Percentiles rank a stretch among this genome's conserved stretches.
These are phyloP conservation scores for Tinea semifulvella DNA, from an alignment of 2,888 invertebrate genomes.

Conservation along the genomic window DNA sequence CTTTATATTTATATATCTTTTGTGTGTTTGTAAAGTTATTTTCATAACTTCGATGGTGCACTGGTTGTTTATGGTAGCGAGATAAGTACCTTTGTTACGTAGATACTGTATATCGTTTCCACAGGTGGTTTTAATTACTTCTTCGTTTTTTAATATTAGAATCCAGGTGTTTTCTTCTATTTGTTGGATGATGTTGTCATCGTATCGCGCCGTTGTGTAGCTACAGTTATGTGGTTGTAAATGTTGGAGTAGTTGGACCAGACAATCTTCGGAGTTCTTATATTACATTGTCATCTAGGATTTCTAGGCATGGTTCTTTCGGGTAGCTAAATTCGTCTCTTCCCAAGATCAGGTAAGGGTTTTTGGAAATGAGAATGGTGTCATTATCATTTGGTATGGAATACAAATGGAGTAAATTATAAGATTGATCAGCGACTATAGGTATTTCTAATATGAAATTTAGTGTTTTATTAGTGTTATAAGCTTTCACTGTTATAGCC, in stretches of 20 bases:
- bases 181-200: conserved; percentile 22
- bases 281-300: conserved; percentile 20
- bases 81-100: no score
- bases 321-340: conserved; percentile 25
- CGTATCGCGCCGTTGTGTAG: no score
- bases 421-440: conserved; percentile 20
- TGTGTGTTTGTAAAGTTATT: no score
- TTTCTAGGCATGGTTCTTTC: conserved; percentile 20
- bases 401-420: conserved; percentile 20
- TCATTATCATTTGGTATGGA: conserved; percentile 21
- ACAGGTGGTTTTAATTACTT: no score
- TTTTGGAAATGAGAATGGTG: no score
- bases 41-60: no score
- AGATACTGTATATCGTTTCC: no score
- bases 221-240: conserved; percentile 20
- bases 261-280: conserved; percentile 23
- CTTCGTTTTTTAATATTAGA: no score
- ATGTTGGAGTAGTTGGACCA: conserved; percentile 23
- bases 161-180: neutral
- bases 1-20: no score
- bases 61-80: no score
- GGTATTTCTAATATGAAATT: conserved; percentile 22
- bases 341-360: conserved; percentile 23
- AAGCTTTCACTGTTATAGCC: conserved; percentile 16
- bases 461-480: conserved; percentile 19